These are phyloP conservation scores for Spodoptera litura DNA, from an alignment of 1,140 invertebrate species.

Conservation along the genomic window DNA sequence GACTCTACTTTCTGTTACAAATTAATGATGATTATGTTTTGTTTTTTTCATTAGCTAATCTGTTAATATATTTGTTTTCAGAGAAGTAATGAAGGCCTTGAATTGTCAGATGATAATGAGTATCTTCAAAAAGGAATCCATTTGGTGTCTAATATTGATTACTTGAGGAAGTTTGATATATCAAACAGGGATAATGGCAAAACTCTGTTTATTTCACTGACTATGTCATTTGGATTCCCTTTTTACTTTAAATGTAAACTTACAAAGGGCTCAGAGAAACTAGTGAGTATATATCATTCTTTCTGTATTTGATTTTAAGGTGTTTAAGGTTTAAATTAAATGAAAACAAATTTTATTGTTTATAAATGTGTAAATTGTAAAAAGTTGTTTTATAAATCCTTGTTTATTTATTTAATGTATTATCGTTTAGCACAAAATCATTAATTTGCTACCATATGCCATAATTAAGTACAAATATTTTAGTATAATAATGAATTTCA, in stretches of 20 bases:
- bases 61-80: conserved; percentile 48
- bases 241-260: conserved; percentile 65
- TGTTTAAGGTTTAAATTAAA: neutral
- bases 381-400: too few relatives aligned
- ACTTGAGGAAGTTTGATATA: conserved; percentile 59
- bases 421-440: too few relatives aligned
- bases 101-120: conserved; percentile 60
- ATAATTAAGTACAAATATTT: too few relatives aligned
- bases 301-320: neutral
- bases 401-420: too few relatives aligned
- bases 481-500: neutral
- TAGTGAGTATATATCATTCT: conserved; percentile 58
- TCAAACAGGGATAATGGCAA: conserved; percentile 45
- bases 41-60: too few relatives aligned
- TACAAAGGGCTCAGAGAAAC: conserved; percentile 62
- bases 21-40: too few relatives aligned
- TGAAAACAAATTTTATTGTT: too few relatives aligned
- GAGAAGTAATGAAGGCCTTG: conserved; percentile 67
- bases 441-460: too few relatives aligned
- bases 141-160: conserved; percentile 59
- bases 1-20: too few relatives aligned
- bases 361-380: too few relatives aligned
- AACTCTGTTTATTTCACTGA: conserved; percentile 59
- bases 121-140: conserved; percentile 62
- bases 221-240: conserved; percentile 60